These are phyloP conservation scores for Lepidotrigona ventralis DNA, from an alignment of 1,140 invertebrate genomes.

Conservation along the genomic window DNA sequence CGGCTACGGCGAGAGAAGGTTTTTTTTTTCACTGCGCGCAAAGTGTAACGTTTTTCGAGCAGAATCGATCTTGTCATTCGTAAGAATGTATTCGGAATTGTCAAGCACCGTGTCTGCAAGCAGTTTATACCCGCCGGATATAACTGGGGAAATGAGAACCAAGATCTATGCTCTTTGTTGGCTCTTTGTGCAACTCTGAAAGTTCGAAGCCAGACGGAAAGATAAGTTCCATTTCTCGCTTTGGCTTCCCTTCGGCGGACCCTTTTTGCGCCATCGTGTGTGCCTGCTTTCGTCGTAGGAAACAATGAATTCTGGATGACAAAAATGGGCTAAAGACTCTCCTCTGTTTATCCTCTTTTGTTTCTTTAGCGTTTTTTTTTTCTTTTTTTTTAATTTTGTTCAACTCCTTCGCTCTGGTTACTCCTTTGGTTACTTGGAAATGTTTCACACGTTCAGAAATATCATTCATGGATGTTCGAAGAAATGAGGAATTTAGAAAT, in stretches of 20 bases:
- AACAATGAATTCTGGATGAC: background rate
- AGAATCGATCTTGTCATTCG: background rate
- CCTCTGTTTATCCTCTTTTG: too few relatives aligned
- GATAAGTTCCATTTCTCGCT: background rate
- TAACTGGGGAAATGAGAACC: constrained; percentile 36
- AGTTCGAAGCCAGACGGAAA: background rate
- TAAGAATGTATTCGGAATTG: background rate
- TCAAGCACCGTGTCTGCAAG: background rate
- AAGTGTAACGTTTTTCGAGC: background rate
- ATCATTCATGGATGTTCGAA: too few relatives aligned
- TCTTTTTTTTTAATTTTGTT: too few relatives aligned
- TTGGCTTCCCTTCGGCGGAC: background rate
- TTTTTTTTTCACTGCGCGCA: background rate
- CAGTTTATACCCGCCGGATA: constrained; percentile 24
- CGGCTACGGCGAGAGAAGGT: background rate
- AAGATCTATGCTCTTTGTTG: background rate
- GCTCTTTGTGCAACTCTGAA: background rate
- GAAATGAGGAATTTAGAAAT: too few relatives aligned
- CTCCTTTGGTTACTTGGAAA: too few relatives aligned
- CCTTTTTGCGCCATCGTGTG: background rate
- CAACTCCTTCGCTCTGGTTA: too few relatives aligned
- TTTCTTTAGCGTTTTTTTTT: too few relatives aligned
- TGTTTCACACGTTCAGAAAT: too few relatives aligned
- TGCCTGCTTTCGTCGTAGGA: background rate
- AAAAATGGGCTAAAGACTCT: too few relatives aligned